Percentiles rank a stretch among this genome's conserved stretches.
phyloP scores from a whole-genome alignment of 1,140 invertebrate species.

The Apis laboriosa region DNA sequence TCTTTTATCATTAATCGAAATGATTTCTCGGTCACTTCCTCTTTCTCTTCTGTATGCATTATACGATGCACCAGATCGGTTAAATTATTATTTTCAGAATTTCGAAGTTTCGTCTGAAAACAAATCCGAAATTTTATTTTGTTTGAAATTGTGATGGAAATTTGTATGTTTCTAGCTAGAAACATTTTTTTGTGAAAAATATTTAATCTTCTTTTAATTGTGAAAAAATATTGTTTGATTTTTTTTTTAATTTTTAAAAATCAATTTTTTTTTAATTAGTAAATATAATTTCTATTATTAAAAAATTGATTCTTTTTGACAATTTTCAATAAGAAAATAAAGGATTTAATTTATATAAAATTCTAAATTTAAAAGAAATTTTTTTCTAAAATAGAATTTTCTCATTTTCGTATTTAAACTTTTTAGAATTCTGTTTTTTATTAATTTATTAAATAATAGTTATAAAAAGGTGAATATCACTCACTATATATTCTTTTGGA shows the following conservation, averaged over 20 bases:
- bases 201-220: no score
- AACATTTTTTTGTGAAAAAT: neutral
- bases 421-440: neutral
- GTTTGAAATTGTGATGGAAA: neutral
- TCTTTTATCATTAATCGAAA: slow-evolving; percentile 39
- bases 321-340: no score
- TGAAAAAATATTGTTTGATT: no score
- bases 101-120: slow-evolving; percentile 64
- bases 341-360: neutral
- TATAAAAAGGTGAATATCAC: neutral
- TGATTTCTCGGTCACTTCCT: slow-evolving; percentile 24
- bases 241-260: no score
- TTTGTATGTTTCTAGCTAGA: neutral
- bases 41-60: slow-evolving; percentile 14
- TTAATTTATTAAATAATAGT: neutral
- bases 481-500: slow-evolving; percentile 75
- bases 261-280: no score
- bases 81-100: slow-evolving; percentile 44
- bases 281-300: no score
- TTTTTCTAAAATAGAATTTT: neutral
- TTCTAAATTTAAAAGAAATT: neutral
- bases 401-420: neutral
- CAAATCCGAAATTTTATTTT: neutral
- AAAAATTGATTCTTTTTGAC: no score
- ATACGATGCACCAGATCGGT: slow-evolving; percentile 45